Base-by-base conservation (phyloP, 1,140 invertebrate genomes). In the Ceratosolen fusciceps region DNA sequence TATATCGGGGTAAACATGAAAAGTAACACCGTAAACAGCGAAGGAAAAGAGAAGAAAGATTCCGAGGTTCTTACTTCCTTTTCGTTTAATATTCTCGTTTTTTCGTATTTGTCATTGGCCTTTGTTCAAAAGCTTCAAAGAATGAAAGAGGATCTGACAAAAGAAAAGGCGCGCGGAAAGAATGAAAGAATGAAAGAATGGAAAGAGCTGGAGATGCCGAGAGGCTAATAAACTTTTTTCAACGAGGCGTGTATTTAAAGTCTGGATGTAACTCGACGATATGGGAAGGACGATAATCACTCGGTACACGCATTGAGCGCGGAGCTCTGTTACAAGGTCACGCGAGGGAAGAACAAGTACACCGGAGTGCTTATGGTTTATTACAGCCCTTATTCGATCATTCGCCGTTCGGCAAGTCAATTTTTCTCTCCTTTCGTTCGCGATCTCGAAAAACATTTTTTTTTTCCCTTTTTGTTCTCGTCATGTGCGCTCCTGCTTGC, bases 321-420 rank as follows among this genome's bases (percentile, higher is more conserved):
- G 24, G 49, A 70, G 76, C 56, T 73, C 78, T 54, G 72, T 79
- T 74, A 79, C 78, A 79, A 79, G 78, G 78, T 74, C 78, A 47
- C 47, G 54, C 26, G 24, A 29, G 7, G 43, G 29, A 31, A 34
- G 26, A 71, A 71, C 26, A 71, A 71, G 4, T 71, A 43, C 68
- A 34, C 12, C 68, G 4, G 9, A 31, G 47, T 26, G 43, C 47
- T 71, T 71, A 54, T 71, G 29, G 43, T 29, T 43, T 26, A 71
- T 71, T 24, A 52, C 54, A 71, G 21, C 47, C 37, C 68, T 54
- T 52, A 71, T 54, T 43, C 26, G 1, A 49, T 29, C n/a, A n/a
- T n/a, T n/a, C 24, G 2, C 14, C n/a, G 21, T 39, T 10, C 26
- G 29, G 56, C 8, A 24, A 7, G 29, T 68, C 47, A 2, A n/a